Evolutionary conservation across 2,888 invertebrate species (phyloP), one percentile per base, ranked within the genome.

Genomic region (Drosophila maculinotata): DNA sequence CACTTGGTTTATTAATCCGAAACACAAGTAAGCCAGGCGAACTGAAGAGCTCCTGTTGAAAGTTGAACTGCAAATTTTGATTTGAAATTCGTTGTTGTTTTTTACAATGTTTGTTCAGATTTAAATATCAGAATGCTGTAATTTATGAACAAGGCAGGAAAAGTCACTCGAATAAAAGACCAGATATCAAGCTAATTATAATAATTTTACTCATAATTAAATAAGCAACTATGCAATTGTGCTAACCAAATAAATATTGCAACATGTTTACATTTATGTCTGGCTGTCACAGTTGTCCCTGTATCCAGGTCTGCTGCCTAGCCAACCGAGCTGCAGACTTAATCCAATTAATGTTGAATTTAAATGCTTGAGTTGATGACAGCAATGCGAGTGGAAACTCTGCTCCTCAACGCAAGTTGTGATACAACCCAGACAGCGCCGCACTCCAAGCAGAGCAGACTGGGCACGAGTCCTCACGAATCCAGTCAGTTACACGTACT

Each of bases 271-370:
- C n/a, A 30, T 30, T 17, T 6, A 9, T 30, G 20, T 31, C 12
- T 28, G 44, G 7, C 14, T 14, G 2, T 15, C 36, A 31, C 12
- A 44, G 10, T 31, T 38, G 23, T 14, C 20, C n/a, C 36, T 12
- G 14, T 28, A 33, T 17, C 42, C n/a, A 8, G 15, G 15, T 26
- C 17, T 7, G 7, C 2, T 14, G 59, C 56, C 36, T 41, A 44
- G 28, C 54, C 59, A 59, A 76, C 58, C 65, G 62, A 67, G 58
- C 66, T 76, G 45, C 72, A 72, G 71, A 72, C 76, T 77, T 88
- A 86, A 87, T 88, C 86, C 80, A 87, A 87, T 87, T 87, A 87
- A 86, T 79, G 77, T 77, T 59, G 75, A 79, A 86, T 79, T 86
- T 80, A 80, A 81, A 86, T 82, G 82, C 78, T 81, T 63, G 71